Evolutionary conservation across 2,113 vertebrate genomes (phyloP).

Genomic region (Meles meles): DNA sequence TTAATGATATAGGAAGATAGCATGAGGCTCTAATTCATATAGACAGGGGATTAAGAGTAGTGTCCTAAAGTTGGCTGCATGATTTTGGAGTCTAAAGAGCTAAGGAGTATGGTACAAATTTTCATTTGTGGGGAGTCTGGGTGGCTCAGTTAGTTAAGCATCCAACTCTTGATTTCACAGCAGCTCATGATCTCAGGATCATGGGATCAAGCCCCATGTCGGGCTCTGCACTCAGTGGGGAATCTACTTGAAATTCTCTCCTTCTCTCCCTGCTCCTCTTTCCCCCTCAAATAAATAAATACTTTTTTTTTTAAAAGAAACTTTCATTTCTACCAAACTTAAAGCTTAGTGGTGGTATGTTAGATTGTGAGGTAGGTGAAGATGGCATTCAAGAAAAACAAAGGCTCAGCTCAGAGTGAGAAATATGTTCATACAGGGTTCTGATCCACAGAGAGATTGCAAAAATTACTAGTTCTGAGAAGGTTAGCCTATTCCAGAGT

Average conservation of each 20-base stretch:
- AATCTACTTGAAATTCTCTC: neutral
- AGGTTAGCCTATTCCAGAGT: accelerated
- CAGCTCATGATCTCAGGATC: neutral
- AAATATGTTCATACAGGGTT: neutral
- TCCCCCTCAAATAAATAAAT: neutral
- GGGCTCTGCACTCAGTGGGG: neutral
- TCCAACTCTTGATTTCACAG: neutral
- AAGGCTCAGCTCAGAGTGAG: neutral
- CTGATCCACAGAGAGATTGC: neutral
- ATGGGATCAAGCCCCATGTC: neutral
- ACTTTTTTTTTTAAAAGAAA: neutral
- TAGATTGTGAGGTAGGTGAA: neutral
- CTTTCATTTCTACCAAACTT: neutral
- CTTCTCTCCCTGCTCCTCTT: neutral
- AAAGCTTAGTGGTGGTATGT: neutral
- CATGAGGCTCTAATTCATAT: neutral
- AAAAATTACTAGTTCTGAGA: neutral
- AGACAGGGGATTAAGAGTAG: neutral
- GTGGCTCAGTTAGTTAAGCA: neutral
- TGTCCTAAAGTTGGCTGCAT: neutral
- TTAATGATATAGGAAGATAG: neutral
- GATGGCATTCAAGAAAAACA: neutral
- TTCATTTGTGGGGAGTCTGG: neutral
- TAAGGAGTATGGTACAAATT: neutral
- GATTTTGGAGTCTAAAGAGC: neutral